These are phyloP conservation scores for Rosalia funebris DNA, from an alignment of 2,888 invertebrate genomes.

Conservation along the genomic window DNA sequence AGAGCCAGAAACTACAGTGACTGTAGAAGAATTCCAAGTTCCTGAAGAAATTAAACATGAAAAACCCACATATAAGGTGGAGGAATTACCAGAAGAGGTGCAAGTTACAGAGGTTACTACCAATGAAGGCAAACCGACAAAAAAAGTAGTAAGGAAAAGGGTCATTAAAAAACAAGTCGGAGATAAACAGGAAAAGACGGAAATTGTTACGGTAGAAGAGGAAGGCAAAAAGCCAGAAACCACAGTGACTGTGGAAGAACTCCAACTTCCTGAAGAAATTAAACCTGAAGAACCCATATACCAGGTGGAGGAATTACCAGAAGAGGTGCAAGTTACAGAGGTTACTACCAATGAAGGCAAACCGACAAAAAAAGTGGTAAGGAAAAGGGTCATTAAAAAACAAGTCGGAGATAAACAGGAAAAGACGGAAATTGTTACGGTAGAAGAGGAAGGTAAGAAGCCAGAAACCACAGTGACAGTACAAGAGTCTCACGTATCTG, in stretches of 20 bases:
- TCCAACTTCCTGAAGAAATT: slow-evolving; percentile 45
- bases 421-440: slow-evolving; percentile 62
- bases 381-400: slow-evolving; percentile 62
- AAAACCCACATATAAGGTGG: slow-evolving; percentile 58
- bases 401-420: slow-evolving; percentile 59
- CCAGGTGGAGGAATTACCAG: slow-evolving; percentile 53
- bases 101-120: slow-evolving; percentile 46
- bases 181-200: slow-evolving; percentile 57
- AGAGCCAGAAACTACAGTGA: slow-evolving; percentile 51
- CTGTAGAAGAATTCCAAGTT: slow-evolving; percentile 45
- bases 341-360: slow-evolving; percentile 41
- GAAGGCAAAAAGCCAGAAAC: slow-evolving; percentile 49
- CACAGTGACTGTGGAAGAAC: slow-evolving; percentile 55
- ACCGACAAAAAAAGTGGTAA: slow-evolving; percentile 42
- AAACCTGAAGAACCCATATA: slow-evolving; percentile 16
- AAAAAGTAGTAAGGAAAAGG: slow-evolving; percentile 53
- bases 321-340: slow-evolving; percentile 50
- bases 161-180: slow-evolving; percentile 61
- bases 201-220: slow-evolving; percentile 59
- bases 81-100: slow-evolving; percentile 50
- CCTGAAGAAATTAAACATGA: slow-evolving; percentile 58
- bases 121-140: slow-evolving; percentile 47
- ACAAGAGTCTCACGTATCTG: slow-evolving; percentile 47
- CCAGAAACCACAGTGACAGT: slow-evolving; percentile 53
- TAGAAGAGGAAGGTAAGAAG: slow-evolving; percentile 56